Percentiles rank a stretch among this genome's conserved stretches.
These are phyloP conservation scores for Glandiceps talaboti DNA, from an alignment of 53 echinoderm and acorn worm species.

Conservation along the genomic window DNA sequence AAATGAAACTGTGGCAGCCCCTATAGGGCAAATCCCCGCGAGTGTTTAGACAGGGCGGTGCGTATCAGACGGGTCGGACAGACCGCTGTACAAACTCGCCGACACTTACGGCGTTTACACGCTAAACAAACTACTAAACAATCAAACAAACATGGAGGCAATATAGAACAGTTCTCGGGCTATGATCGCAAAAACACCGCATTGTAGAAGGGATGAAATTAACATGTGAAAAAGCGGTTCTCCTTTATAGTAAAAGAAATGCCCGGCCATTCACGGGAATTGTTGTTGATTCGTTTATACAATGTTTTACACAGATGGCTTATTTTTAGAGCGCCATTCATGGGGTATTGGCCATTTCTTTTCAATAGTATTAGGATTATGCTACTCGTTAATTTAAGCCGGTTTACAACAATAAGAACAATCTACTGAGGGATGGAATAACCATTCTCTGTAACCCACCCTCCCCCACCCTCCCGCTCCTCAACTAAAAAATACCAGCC, in stretches of 20 bases:
- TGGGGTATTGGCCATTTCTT: not conserved
- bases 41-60: not conserved
- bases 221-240: not conserved
- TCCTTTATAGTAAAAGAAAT: not conserved
- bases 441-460: too few species aligned
- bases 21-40: not conserved
- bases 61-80: not conserved
- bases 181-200: not conserved
- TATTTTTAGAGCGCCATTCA: not conserved
- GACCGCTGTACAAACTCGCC: not conserved
- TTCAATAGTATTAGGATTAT: not conserved
- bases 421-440: not conserved
- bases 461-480: too few species aligned
- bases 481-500: too few species aligned
- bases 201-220: not conserved
- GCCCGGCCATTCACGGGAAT: not conserved
- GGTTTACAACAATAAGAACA: not conserved
- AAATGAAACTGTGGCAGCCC: too few species aligned
- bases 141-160: not conserved
- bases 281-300: not conserved
- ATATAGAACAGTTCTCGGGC: not conserved
- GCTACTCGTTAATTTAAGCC: not conserved
- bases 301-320: not conserved
- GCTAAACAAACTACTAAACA: not conserved
- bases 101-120: not conserved